A percentile compares a stretch with the other conserved stretches of the same genome.
Conservation (phyloP, 2,888 invertebrate species). For the Odontocolon sp. region DNA sequence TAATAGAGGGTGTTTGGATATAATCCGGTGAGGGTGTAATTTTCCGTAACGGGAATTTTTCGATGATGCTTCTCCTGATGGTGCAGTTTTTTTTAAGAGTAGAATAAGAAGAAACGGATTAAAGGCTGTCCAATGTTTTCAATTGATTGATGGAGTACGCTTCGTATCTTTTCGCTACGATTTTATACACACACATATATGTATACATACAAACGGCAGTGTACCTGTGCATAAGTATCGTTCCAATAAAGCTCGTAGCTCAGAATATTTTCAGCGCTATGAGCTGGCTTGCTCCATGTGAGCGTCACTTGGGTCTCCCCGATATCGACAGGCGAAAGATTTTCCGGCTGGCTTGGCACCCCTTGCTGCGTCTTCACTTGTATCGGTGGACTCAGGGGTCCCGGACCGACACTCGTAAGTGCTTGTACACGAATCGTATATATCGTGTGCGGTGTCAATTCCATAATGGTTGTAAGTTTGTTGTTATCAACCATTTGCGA, state of each 20-base stretch:
- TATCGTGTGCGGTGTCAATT: slow-evolving; percentile 94
- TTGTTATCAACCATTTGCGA: slow-evolving; percentile 97
- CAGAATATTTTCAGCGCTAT: slow-evolving; percentile 95
- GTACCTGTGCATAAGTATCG: slow-evolving; percentile 93
- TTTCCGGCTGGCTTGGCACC: slow-evolving; percentile 97
- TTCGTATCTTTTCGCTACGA: neutral
- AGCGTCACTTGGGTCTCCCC: slow-evolving; percentile 95
- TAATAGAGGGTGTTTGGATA: slow-evolving; percentile 98
- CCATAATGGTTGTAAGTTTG: slow-evolving; percentile 95
- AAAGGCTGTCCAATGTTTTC: slow-evolving; percentile 43
- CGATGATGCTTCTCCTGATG: slow-evolving; percentile 89
- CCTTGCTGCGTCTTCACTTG: slow-evolving; percentile 99
- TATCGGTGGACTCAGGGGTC: slow-evolving; percentile 97
- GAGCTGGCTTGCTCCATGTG: slow-evolving; percentile 95
- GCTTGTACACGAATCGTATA: slow-evolving; percentile 97
- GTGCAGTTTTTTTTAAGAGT: slow-evolving; percentile 17
- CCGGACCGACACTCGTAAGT: slow-evolving; percentile 96
- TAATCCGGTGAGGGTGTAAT: slow-evolving; percentile 93
- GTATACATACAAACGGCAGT: too few species aligned
- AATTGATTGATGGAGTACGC: slow-evolving; percentile 55
- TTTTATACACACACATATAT: neutral
- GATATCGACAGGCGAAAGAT: slow-evolving; percentile 92
- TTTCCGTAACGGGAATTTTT: slow-evolving; percentile 91
- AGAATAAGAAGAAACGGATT: slow-evolving; percentile 33
- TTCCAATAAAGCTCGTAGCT: slow-evolving; percentile 99